phyloP scores from a whole-genome alignment of 2,888 invertebrate genomes.

The Tethea ocularis region DNA sequence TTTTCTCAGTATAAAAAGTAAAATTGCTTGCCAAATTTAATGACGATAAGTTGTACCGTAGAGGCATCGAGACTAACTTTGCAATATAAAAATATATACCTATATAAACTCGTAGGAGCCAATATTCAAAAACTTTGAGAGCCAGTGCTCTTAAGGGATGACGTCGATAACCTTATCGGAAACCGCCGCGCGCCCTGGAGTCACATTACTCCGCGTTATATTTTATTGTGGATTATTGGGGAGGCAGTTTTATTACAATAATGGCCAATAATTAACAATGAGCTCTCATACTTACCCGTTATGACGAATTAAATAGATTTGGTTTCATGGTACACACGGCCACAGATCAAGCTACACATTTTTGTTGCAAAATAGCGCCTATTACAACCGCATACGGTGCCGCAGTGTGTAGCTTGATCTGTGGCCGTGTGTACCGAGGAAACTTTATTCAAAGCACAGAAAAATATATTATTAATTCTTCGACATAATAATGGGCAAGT shows the following conservation, averaged over 20 bases:
- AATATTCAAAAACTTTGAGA: conserved; percentile 23
- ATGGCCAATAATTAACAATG: conserved; percentile 19
- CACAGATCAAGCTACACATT: too few relatives aligned
- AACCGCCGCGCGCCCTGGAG: conserved; percentile 11
- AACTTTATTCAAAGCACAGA: background rate
- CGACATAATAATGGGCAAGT: too few relatives aligned
- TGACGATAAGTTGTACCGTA: too few relatives aligned
- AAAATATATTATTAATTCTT: too few relatives aligned
- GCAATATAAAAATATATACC: too few relatives aligned
- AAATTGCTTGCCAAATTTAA: too few relatives aligned
- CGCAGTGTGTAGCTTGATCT: too few relatives aligned
- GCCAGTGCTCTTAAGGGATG: conserved; percentile 8
- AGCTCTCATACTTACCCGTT: conserved; percentile 4
- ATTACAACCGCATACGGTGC: too few relatives aligned
- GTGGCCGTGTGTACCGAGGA: too few relatives aligned
- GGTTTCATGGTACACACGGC: background rate
- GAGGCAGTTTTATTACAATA: conserved; percentile 32
- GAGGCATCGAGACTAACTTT: too few relatives aligned
- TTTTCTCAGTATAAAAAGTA: too few relatives aligned
- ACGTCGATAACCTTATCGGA: conserved; percentile 25
- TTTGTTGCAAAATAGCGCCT: too few relatives aligned
- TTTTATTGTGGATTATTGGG: conserved; percentile 36
- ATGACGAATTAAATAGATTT: background rate
- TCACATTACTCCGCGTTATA: conserved; percentile 26
- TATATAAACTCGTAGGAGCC: background rate